These are phyloP conservation scores for Megastigmus dorsalis DNA, from an alignment of 2,888 invertebrate species.

Conservation along the genomic window DNA sequence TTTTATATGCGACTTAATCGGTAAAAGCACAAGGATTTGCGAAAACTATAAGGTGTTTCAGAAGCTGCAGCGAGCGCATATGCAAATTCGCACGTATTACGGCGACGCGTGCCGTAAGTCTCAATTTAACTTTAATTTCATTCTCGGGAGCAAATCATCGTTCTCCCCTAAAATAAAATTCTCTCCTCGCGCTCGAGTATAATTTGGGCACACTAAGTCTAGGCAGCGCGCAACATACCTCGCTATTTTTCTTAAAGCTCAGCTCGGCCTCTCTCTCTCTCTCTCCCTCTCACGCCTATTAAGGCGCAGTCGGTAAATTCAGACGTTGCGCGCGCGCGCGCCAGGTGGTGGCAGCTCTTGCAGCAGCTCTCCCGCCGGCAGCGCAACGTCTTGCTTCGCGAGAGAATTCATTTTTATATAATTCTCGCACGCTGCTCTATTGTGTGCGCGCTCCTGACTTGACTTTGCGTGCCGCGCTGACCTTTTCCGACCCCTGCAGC, in stretches of 20 bases:
- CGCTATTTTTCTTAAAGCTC: neutral
- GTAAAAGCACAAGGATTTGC: no score
- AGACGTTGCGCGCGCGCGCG: neutral
- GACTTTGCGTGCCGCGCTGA: neutral
- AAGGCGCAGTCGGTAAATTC: conserved; percentile 44
- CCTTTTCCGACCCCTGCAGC: conserved; percentile 4
- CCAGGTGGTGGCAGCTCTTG: conserved; percentile 35
- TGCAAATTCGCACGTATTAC: no score
- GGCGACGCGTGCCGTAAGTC: no score
- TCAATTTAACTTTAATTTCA: neutral
- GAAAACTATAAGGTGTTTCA: no score
- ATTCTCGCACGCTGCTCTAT: conserved; percentile 12
- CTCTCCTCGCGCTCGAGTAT: neutral
- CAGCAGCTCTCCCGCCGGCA: no score
- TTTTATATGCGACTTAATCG: no score
- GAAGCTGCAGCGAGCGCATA: no score
- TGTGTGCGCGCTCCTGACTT: no score
- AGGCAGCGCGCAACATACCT: no score
- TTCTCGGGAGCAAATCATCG: conserved; percentile 10
- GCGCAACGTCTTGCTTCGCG: conserved; percentile 12
- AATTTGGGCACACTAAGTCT: conserved; percentile 7
- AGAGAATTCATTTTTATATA: conserved; percentile 45
- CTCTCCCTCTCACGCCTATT: conserved; percentile 38
- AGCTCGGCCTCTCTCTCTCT: no score
- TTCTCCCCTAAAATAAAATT: conserved; percentile 24